Evolutionary conservation across 2,113 vertebrate genomes (phyloP).

Genomic region (Psophia crepitans): DNA sequence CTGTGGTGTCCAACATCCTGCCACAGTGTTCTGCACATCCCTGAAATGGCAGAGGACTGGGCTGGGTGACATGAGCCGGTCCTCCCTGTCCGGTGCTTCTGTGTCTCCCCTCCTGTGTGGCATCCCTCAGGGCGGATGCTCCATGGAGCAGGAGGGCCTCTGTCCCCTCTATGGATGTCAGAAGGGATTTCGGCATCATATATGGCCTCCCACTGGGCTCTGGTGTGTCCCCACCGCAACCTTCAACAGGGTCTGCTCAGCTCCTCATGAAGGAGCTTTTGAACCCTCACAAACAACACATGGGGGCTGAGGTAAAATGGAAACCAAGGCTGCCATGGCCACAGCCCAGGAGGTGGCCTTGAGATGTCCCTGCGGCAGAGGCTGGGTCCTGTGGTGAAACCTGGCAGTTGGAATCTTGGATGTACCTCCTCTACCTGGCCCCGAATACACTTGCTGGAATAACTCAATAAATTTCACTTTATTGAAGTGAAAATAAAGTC

Average conservation of each 20-base stretch:
- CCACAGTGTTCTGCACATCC: rapidly evolving
- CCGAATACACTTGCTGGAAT: neutral
- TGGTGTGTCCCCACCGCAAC: rapidly evolving
- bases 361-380: neutral
- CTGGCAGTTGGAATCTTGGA: neutral
- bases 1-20: rapidly evolving
- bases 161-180: neutral
- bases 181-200: neutral
- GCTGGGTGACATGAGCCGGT: rapidly evolving
- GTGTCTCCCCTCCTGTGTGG: neutral
- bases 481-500: neutral
- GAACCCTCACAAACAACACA: neutral
- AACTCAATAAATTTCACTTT: neutral
- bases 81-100: neutral
- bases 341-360: rapidly evolving
- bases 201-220: rapidly evolving
- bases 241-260: neutral
- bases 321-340: neutral
- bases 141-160: rapidly evolving
- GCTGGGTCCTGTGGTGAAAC: neutral
- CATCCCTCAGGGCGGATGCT: neutral
- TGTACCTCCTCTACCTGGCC: neutral
- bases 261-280: neutral
- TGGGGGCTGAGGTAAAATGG: neutral
- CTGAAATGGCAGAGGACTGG: neutral